phyloP scores from a whole-genome alignment of 2,113 vertebrate genomes.

The Neoarius graeffei region DNA sequence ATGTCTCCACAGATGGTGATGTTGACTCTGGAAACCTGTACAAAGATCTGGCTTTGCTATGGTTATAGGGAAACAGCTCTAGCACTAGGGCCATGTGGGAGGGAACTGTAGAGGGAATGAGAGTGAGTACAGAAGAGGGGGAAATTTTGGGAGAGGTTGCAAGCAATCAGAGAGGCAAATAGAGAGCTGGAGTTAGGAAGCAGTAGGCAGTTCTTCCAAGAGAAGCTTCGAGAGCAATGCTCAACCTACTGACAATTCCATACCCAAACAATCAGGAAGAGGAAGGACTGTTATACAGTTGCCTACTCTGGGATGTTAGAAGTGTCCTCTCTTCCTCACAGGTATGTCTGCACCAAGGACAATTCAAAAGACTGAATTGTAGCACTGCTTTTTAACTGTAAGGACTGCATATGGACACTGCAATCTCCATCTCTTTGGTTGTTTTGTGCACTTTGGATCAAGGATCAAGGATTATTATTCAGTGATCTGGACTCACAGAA shows the following conservation, averaged over 20 bases:
- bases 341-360: constrained; percentile 48
- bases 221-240: constrained; percentile 70
- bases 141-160: constrained; percentile 66
- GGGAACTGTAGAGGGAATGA: constrained; percentile 58
- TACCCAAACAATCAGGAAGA: constrained; percentile 61
- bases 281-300: constrained; percentile 58
- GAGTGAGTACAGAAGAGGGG: constrained; percentile 37
- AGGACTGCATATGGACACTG: constrained; percentile 50
- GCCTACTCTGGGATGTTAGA: constrained; percentile 32
- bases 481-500: constrained; percentile 27
- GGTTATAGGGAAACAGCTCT: constrained; percentile 49
- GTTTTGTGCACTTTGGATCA: constrained; percentile 59
- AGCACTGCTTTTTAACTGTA: constrained; percentile 50
- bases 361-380: constrained; percentile 51
- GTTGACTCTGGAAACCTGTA: constrained; percentile 49
- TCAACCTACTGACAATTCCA: constrained; percentile 60
- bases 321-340: constrained; percentile 29
- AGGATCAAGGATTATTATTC: constrained; percentile 60
- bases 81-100: constrained; percentile 80
- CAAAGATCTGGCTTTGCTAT: constrained; percentile 40
- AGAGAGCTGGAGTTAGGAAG: constrained; percentile 66
- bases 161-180: constrained; percentile 75
- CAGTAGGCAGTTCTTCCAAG: constrained; percentile 64
- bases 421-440: constrained; percentile 30
- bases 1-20: constrained; percentile 56